These are phyloP conservation scores for Saccostrea glomerata DNA, from an alignment of 1,140 invertebrate species.

Conservation along the genomic window DNA sequence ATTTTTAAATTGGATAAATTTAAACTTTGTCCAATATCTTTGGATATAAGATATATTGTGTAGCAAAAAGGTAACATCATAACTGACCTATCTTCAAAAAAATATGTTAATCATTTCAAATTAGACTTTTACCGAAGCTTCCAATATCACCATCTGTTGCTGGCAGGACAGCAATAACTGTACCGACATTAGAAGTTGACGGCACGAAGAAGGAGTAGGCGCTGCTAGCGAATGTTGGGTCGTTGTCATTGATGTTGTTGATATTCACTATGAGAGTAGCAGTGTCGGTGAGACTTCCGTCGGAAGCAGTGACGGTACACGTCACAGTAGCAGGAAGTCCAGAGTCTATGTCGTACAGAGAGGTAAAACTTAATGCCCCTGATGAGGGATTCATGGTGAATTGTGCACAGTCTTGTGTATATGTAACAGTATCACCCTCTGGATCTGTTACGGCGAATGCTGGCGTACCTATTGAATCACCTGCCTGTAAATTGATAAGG, in stretches of 20 bases:
- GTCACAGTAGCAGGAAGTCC: slow-evolving; percentile 16
- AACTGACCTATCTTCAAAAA: background rate
- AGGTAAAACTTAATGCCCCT: background rate
- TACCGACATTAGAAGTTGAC: background rate
- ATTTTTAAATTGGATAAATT: no score
- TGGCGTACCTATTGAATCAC: slow-evolving; percentile 44
- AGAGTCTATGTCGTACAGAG: slow-evolving; percentile 52
- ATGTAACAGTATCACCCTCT: slow-evolving; percentile 51
- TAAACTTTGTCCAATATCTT: no score
- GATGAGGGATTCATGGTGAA: slow-evolving; percentile 13
- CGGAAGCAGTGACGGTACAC: slow-evolving; percentile 52
- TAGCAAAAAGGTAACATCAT: no score
- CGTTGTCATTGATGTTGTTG: slow-evolving; percentile 59
- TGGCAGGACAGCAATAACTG: background rate
- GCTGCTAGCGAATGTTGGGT: slow-evolving; percentile 39
- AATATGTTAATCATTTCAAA: background rate
- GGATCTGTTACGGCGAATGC: slow-evolving; percentile 45
- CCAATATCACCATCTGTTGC: slow-evolving; percentile 53
- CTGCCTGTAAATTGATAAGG: slow-evolving; percentile 38
- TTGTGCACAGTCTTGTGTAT: slow-evolving; percentile 42
- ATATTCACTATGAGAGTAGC: slow-evolving; percentile 49
- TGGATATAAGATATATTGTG: background rate
- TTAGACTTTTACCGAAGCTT: slow-evolving; percentile 29
- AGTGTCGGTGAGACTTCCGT: slow-evolving; percentile 48
- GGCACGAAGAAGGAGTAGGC: slow-evolving; percentile 34